Evolutionary conservation across 1,140 invertebrate species (phyloP).

Genomic region (Drosophila azteca): DNA sequence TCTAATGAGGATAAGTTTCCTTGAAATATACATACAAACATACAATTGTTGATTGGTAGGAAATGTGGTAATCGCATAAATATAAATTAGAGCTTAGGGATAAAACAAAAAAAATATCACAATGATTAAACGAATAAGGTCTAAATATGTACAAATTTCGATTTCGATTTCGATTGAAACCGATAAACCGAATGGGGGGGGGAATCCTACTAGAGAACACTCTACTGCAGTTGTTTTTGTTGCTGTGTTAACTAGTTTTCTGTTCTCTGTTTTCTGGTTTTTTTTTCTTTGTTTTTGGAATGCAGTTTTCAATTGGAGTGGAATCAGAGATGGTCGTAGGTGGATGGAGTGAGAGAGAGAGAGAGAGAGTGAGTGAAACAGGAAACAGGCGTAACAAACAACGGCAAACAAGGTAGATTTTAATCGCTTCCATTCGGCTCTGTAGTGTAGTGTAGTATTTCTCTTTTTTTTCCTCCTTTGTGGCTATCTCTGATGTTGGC

Average conservation of each 20-base stretch:
- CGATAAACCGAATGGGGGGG: constrained; percentile 25
- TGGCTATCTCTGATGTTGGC: constrained; percentile 58
- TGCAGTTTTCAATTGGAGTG: constrained; percentile 69
- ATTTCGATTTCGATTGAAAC: constrained; percentile 32
- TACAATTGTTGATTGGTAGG: constrained; percentile 33
- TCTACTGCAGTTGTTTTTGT: too few relatives aligned
- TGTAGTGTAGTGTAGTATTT: constrained; percentile 47
- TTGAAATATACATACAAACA: not conserved
- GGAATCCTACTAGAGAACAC: constrained; percentile 16
- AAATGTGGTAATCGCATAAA: constrained; percentile 30
- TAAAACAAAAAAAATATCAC: constrained; percentile 71
- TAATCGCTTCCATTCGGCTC: constrained; percentile 70
- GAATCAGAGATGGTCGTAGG: constrained; percentile 23
- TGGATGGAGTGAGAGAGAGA: not conserved
- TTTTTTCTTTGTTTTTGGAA: constrained; percentile 60
- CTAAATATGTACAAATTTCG: constrained; percentile 20
- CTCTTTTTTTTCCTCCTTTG: constrained; percentile 32
- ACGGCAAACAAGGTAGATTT: constrained; percentile 72
- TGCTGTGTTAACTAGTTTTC: constrained; percentile 72
- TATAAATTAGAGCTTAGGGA: constrained; percentile 70
- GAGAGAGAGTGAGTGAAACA: not conserved
- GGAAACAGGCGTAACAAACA: constrained; percentile 62
- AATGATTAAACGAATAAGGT: constrained; percentile 76
- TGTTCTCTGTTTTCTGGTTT: constrained; percentile 51
- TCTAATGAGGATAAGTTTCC: constrained; percentile 75